Percentiles rank a stretch among this genome's conserved stretches.
Evolutionary conservation across 1,140 invertebrate genomes (phyloP).

Genomic region (Lasaia peninsularis): DNA sequence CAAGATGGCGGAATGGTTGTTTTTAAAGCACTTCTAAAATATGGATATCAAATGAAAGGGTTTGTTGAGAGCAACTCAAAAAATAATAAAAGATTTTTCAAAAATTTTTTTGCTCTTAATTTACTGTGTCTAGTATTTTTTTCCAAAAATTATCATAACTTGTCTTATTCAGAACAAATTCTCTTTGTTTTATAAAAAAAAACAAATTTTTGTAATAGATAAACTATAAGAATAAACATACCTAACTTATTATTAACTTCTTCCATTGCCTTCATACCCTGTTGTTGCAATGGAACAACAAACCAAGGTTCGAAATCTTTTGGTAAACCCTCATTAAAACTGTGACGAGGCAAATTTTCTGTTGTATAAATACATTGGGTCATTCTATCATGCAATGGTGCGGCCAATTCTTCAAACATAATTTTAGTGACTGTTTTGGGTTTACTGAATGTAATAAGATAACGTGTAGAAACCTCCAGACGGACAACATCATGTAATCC

Average conservation of each 20-base stretch:
- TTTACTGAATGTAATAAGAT: constrained; percentile 80
- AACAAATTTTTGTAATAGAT: constrained; percentile 5
- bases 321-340: constrained; percentile 82
- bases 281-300: constrained; percentile 87
- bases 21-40: too few relatives aligned
- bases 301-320: constrained; percentile 85
- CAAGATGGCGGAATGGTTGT: too few relatives aligned
- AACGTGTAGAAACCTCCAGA: constrained; percentile 89
- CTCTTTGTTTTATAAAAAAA: too few relatives aligned
- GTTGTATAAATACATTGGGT: constrained; percentile 83
- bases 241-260: constrained; percentile 91
- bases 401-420: constrained; percentile 76
- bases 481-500: constrained; percentile 85
- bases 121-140: too few relatives aligned
- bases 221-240: constrained; percentile 36
- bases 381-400: constrained; percentile 88
- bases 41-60: too few relatives aligned
- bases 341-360: constrained; percentile 84
- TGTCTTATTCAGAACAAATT: too few relatives aligned
- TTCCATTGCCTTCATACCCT: constrained; percentile 88
- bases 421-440: constrained; percentile 65
- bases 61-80: too few relatives aligned
- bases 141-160: too few relatives aligned
- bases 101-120: too few relatives aligned
- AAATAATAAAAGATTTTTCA: too few relatives aligned